Base-by-base conservation (phyloP, 2,797 vertebrate species). In the Anabacerthia variegaticeps region DNA sequence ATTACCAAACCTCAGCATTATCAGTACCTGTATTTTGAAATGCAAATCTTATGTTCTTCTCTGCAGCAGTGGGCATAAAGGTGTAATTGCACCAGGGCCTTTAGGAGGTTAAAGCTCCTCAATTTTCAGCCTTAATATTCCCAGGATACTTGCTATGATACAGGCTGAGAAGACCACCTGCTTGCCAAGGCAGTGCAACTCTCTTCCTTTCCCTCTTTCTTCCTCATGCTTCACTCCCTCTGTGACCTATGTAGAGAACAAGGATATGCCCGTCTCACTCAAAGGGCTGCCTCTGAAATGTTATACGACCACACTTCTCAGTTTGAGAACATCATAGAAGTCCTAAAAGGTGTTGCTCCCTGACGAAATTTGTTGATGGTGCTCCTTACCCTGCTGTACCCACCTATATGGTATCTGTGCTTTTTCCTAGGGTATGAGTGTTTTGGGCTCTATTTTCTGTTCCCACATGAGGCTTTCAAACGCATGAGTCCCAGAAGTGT, bases 251-350 rank as follows among this genome's bases (percentile, higher is more conserved):
- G 2, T 16, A 63, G 44, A 74, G 17, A 68, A 15, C 23, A 61
- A 6, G 17, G 9, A 3, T 39, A 13, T 6, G 0, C 37, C 56
- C 89, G 19, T 13, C 41, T 61, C 41, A 46, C 21, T 28, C 0
- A 0, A 37, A 32, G 36, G 6, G 5, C 23, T 88, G 76, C 11
- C 28, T 41, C 56, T 10, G 0, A 30, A 74, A 41, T 2, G 0
- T 26, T 41, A 6, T 2, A 46, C 9, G 5, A 34, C 48, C 10
- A 54, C 14, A 9, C 24, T 41, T 77, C 62, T 67, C 14, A 52
- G 41, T 14, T 37, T 14, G 24, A n/a, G 23, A 17, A 10, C 69
- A 43, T 23, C 34, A 17, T 6, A 13, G 16, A 62, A 66, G 27
- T 11, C 15, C 51, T 86, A 34, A 43, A 55, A 55, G 4, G 2